Conservation (phyloP, 2,797 vertebrate species). For the Neopelma chrysocephalum region DNA sequence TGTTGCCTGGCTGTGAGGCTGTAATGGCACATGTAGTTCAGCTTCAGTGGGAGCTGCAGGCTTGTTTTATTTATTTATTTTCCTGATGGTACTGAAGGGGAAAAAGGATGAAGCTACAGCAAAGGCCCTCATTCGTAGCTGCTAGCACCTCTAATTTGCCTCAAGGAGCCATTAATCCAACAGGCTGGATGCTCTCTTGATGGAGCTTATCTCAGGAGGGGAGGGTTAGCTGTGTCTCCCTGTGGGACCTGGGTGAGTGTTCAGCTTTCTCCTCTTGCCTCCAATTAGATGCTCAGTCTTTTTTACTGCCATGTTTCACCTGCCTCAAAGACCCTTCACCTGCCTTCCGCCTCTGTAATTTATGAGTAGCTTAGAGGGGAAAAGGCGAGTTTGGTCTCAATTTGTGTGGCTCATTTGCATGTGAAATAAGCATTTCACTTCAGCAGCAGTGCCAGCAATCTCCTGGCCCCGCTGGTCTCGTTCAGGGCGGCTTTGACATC, state of each 20-base stretch:
- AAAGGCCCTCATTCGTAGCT: not conserved
- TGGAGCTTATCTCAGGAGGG: not conserved
- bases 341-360: not conserved
- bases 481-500: not conserved
- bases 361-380: not conserved
- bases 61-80: not conserved
- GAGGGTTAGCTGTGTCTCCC: not conserved
- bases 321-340: not conserved
- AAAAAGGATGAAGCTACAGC: not conserved
- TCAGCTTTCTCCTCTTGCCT: not conserved
- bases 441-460: not conserved
- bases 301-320: not conserved
- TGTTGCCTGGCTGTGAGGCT: not conserved
- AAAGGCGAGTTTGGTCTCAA: constrained; percentile 3
- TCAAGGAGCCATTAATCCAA: not conserved
- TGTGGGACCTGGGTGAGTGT: not conserved
- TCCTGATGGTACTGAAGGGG: not conserved
- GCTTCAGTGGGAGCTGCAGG: not conserved
- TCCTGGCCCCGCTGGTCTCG: fast-evolving
- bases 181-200: not conserved
- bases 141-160: not conserved
- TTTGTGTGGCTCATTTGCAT: constrained; percentile 15
- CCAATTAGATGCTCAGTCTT: not conserved
- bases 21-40: not conserved
- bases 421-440: not conserved